Conservation (phyloP, 1,140 invertebrate genomes). For the Drosophila lacteicornis region DNA sequence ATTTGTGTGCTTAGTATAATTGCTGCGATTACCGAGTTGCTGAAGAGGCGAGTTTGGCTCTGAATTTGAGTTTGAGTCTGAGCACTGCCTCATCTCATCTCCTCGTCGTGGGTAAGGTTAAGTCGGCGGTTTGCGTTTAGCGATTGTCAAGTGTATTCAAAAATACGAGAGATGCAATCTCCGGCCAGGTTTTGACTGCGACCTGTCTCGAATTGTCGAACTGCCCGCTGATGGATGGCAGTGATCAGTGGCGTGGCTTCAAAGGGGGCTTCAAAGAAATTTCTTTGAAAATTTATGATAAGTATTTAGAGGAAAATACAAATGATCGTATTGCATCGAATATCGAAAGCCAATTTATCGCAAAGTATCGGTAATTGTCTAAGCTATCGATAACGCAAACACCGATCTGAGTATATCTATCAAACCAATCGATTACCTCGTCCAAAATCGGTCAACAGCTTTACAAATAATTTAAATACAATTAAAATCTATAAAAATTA, state of each 20-base stretch:
- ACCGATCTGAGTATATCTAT: too few species aligned
- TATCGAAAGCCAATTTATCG: too few species aligned
- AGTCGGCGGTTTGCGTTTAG: conserved; percentile 60
- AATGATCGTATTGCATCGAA: too few species aligned
- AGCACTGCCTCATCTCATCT: conserved; percentile 6
- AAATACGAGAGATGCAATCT: conserved; percentile 57
- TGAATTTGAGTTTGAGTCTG: conserved; percentile 8
- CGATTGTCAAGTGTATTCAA: conserved; percentile 75
- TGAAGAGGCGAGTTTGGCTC: conserved; percentile 33
- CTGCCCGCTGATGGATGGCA: conserved; percentile 7
- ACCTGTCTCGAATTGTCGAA: conserved; percentile 33
- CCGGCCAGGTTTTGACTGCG: conserved; percentile 46
- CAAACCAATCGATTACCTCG: too few species aligned
- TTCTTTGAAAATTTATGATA: not conserved
- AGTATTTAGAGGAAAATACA: not conserved
- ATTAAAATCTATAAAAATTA: too few species aligned
- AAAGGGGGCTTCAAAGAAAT: not conserved
- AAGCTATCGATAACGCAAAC: too few species aligned
- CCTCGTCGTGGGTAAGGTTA: conserved; percentile 58
- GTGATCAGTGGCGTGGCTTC: conserved; percentile 18
- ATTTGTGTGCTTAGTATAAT: conserved; percentile 73
- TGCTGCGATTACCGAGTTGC: conserved; percentile 64
- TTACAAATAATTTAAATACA: too few species aligned
- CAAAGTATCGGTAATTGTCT: too few species aligned
- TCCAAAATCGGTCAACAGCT: too few species aligned